Evolutionary conservation across 2,797 vertebrate genomes (phyloP).

Genomic region (Clamator glandarius): DNA sequence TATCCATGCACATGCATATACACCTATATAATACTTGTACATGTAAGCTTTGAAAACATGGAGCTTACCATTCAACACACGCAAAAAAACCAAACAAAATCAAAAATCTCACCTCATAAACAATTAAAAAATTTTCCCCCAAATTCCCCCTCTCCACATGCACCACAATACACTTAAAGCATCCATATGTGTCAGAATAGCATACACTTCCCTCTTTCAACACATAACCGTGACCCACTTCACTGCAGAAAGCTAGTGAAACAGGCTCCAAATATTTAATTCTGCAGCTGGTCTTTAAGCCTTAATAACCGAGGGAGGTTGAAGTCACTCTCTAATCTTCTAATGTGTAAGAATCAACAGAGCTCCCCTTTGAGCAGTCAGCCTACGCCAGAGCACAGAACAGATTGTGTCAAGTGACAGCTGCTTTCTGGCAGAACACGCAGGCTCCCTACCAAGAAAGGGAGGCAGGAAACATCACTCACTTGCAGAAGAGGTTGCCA

Average conservation of each 20-base stretch:
- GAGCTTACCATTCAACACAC: background rate
- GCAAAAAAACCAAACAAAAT: background rate
- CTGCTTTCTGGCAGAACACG: constrained; percentile 66
- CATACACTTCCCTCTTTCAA: background rate
- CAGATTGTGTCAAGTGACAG: constrained; percentile 70
- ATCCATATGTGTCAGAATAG: background rate
- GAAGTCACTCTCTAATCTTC: constrained; percentile 65
- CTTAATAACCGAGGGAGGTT: constrained; percentile 58
- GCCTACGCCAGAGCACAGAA: constrained; percentile 52
- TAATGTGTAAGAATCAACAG: constrained; percentile 69
- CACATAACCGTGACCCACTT: constrained; percentile 4
- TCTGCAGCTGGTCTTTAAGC: constrained; percentile 65
- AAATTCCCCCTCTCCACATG: background rate
- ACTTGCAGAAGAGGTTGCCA: constrained; percentile 44
- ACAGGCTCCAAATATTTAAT: constrained; percentile 51
- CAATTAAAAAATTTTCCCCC: background rate
- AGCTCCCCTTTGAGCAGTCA: constrained; percentile 67
- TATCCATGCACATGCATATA: background rate
- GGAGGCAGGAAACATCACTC: constrained; percentile 65
- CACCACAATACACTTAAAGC: rapidly evolving
- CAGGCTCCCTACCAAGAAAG: constrained; percentile 57
- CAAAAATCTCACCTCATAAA: background rate
- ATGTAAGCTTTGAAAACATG: background rate
- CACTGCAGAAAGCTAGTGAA: background rate
- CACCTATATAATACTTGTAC: background rate